A percentile compares a stretch with the other conserved stretches of the same genome.
These are phyloP conservation scores for Porites lutea DNA, from an alignment of 64 coral and sea anemone species.

Conservation along the genomic window DNA sequence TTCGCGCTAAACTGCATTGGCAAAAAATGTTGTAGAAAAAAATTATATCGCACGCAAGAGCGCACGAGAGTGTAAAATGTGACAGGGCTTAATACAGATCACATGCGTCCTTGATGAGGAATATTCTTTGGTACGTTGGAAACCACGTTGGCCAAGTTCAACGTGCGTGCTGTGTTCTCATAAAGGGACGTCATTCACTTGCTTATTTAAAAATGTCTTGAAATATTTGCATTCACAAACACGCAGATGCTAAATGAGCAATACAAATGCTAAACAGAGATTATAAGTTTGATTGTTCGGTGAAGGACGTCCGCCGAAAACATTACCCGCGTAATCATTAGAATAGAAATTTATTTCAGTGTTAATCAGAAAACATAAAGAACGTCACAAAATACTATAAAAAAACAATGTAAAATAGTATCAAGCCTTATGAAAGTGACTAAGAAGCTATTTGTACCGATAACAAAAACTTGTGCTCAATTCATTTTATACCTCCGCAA, in stretches of 20 bases:
- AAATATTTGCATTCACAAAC: not conserved
- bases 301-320: not conserved
- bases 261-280: slow-evolving; percentile 13
- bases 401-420: not conserved
- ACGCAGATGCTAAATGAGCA: not conserved
- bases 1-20: not conserved
- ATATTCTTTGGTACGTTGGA: not conserved
- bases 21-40: not conserved
- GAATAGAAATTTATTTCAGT: not conserved
- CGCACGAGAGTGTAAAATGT: not conserved
- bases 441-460: not conserved
- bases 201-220: not conserved
- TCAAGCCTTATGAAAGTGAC: no score
- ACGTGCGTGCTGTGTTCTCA: not conserved
- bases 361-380: no score
- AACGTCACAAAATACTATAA: not conserved
- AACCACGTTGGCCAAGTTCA: not conserved
- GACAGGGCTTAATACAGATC: not conserved
- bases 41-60: not conserved
- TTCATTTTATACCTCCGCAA: not conserved
- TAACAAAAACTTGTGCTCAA: not conserved
- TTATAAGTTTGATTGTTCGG: not conserved
- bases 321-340: not conserved
- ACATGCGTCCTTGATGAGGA: not conserved
- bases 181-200: not conserved